phyloP scores from a whole-genome alignment of 2,797 vertebrate genomes.

The Manis pentadactyla region DNA sequence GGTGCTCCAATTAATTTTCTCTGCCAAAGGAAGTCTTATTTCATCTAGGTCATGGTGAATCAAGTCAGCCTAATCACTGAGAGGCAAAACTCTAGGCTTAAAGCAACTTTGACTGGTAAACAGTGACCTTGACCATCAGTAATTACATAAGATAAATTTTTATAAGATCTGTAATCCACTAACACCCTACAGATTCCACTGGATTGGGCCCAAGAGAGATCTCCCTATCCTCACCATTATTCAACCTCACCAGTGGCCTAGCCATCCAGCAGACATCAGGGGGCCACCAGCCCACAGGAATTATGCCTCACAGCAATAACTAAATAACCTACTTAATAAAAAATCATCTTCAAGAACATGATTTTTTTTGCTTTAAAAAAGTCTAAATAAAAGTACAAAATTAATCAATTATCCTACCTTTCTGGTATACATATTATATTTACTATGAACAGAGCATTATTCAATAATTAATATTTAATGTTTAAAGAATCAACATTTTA shows the following conservation, averaged over 20 bases:
- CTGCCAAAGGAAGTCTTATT: background rate
- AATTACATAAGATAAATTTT: background rate
- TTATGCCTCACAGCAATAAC: background rate
- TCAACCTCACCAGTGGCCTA: background rate
- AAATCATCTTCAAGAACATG: background rate
- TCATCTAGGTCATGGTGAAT: background rate
- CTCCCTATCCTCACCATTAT: background rate
- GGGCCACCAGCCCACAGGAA: background rate
- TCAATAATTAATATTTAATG: background rate
- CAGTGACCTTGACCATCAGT: background rate
- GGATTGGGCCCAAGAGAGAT: background rate
- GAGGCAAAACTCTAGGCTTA: background rate
- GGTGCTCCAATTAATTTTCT: background rate
- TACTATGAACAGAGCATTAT: background rate
- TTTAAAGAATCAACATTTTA: background rate
- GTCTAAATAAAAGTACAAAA: background rate
- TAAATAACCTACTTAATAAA: background rate
- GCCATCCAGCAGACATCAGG: background rate
- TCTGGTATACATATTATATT: background rate
- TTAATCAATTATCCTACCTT: background rate
- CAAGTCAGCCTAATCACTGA: background rate
- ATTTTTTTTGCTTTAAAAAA: background rate
- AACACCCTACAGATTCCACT: background rate
- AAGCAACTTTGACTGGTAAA: conserved; percentile 7
- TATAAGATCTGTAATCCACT: background rate